Base-by-base conservation (phyloP, 2,888 invertebrate genomes). In the Leucozona laternaria region DNA sequence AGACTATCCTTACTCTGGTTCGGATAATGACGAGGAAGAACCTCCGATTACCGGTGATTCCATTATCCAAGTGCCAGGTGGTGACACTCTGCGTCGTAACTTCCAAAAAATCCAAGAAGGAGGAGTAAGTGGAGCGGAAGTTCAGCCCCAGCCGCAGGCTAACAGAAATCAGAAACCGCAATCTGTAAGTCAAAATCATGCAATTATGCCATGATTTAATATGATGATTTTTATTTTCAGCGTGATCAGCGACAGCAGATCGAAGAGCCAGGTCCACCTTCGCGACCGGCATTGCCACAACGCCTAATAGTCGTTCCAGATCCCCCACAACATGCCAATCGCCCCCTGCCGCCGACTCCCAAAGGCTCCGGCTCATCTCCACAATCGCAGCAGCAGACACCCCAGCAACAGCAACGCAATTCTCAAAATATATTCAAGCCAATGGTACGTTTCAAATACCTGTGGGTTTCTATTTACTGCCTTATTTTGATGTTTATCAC, bases 11-110 rank as follows among this genome's bases (percentile, higher is more conserved):
- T 98, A 98, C 93, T 98, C 98, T 45, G 98, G 98, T 40, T 98
- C 98, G 79, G 99, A 99, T 91, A 98, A 98, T 88, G 99, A 99
- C 91, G 99, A 99, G 90, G 98, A 98, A 90, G 98, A 98, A 90
- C 96, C 96, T 68, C 97, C 96, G 50, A 95, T 97, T 89, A 97
- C 98, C 25, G 98, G 98, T 5, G 98, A 98, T 89, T 98, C 98
- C 84, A 98, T 98, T 90, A 96, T 99, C 88, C 95, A 95, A 89
- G 95, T 95, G 28, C 95, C 95, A 28, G 97, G 97, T 81, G 99
- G 99, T 76, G 98, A 99, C 92, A 99, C 99, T 13, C 94, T 99
- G 85, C 95, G 99, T 57, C 95, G 99, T 82, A 99, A 99, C 94
- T 99, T 99, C 95, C 98, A 98, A 92, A 98, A 98, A 93, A 98